Conservation (phyloP, 2,888 invertebrate species). For the Torymus texanus region DNA sequence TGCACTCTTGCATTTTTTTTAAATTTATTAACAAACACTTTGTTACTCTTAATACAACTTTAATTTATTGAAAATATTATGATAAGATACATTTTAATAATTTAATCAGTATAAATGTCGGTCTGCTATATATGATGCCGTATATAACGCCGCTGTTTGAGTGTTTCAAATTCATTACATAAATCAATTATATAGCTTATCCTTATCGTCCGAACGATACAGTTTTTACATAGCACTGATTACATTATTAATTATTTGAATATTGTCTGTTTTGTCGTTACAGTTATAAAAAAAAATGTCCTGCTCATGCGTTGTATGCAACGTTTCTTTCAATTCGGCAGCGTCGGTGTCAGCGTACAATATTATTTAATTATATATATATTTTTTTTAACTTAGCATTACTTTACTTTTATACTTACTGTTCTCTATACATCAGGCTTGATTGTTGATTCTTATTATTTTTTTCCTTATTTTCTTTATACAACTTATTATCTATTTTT, state of each 20-base stretch:
- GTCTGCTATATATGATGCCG: too few species aligned
- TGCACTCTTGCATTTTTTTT: constrained; percentile 3
- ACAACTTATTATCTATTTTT: too few species aligned
- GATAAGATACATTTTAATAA: not conserved
- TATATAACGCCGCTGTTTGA: too few species aligned
- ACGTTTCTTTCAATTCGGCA: constrained; percentile 61
- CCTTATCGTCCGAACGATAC: too few species aligned
- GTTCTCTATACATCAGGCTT: constrained; percentile 30
- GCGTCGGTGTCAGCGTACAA: constrained; percentile 54
- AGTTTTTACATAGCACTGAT: constrained; percentile 1
- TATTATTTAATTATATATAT: not conserved
- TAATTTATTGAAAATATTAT: not conserved
- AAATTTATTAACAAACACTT: not conserved
- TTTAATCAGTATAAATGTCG: not conserved
- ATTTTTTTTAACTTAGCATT: constrained; percentile 13
- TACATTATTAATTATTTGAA: constrained; percentile 23
- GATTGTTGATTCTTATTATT: constrained; percentile 16
- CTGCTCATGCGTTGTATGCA: constrained; percentile 21
- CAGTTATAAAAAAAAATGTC: constrained; percentile 5
- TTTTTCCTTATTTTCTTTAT: not conserved
- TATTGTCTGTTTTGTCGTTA: constrained; percentile 44
- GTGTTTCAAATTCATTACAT: too few species aligned
- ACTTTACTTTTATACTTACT: constrained; percentile 20
- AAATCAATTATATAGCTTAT: too few species aligned
- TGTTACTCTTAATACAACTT: not conserved